These are phyloP conservation scores for Tenebrio molitor DNA, from an alignment of 1,140 invertebrate species.

Conservation along the genomic window DNA sequence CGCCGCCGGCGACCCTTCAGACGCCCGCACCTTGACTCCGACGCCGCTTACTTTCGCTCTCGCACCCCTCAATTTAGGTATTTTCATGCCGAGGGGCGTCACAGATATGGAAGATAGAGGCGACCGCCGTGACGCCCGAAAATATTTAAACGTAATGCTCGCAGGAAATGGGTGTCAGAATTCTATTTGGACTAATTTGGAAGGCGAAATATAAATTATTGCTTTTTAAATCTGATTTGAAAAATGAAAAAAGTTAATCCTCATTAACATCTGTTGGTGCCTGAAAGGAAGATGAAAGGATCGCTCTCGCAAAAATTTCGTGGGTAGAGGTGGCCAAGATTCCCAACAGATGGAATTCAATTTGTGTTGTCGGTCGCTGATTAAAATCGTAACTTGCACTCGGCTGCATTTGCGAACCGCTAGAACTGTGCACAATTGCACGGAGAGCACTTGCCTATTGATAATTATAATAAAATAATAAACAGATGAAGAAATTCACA, in stretches of 20 bases:
- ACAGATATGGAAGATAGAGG: slow-evolving; percentile 43
- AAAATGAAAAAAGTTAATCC: slow-evolving; percentile 18
- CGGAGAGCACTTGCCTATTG: slow-evolving; percentile 18
- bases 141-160: slow-evolving; percentile 50
- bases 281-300: neutral
- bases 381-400: slow-evolving; percentile 16
- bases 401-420: slow-evolving; percentile 3
- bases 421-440: slow-evolving; percentile 5
- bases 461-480: slow-evolving; percentile 39
- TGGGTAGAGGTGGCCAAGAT: too few relatives aligned
- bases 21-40: slow-evolving; percentile 38
- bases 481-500: slow-evolving; percentile 40
- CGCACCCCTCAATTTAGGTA: slow-evolving; percentile 41
- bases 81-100: slow-evolving; percentile 49
- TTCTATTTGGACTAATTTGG: slow-evolving; percentile 51
- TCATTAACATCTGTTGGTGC: neutral
- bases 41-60: slow-evolving; percentile 44
- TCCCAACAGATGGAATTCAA: neutral
- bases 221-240: slow-evolving; percentile 45
- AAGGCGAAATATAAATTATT: slow-evolving; percentile 46
- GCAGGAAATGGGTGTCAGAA: slow-evolving; percentile 55
- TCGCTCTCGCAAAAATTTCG: too few relatives aligned
- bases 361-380: slow-evolving; percentile 3
- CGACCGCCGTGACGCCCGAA: slow-evolving; percentile 50
- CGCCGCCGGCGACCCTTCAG: slow-evolving; percentile 20